A percentile compares a stretch with the other conserved stretches of the same genome.
Evolutionary conservation across 2,797 vertebrate genomes (phyloP).

Genomic region (Crocidura indochinensis): DNA sequence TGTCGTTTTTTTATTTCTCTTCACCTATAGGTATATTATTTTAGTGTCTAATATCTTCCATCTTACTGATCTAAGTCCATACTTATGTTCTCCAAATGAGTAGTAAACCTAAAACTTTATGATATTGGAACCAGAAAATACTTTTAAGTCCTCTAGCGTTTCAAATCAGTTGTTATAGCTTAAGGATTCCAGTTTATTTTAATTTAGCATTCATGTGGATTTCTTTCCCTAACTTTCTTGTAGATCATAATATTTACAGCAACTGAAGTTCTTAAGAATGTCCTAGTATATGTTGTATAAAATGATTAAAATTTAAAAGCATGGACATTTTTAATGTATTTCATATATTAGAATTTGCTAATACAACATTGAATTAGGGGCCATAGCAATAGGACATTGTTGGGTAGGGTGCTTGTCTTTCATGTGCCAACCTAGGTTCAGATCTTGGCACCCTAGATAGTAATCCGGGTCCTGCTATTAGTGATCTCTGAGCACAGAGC

Average conservation of each 20-base stretch:
- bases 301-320: neutral
- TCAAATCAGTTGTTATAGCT: neutral
- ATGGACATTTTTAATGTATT: slow-evolving; percentile 3
- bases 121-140: slow-evolving; percentile 7
- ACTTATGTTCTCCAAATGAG: neutral
- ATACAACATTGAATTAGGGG: neutral
- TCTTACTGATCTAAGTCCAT: neutral
- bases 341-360: slow-evolving; percentile 14
- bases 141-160: neutral
- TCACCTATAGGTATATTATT: slow-evolving; percentile 8
- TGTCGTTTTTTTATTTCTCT: neutral
- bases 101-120: neutral
- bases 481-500: too few relatives aligned
- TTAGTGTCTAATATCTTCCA: neutral
- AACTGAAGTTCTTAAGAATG: slow-evolving; percentile 46
- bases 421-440: too few relatives aligned
- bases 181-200: neutral
- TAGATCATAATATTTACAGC: slow-evolving; percentile 15
- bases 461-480: too few relatives aligned
- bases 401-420: too few relatives aligned
- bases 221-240: slow-evolving; percentile 39
- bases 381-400: too few relatives aligned
- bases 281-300: slow-evolving; percentile 38
- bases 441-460: too few relatives aligned
- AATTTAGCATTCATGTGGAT: neutral